phyloP scores from a whole-genome alignment of 2,797 vertebrate species.

The Cephalopachus bancanus region DNA sequence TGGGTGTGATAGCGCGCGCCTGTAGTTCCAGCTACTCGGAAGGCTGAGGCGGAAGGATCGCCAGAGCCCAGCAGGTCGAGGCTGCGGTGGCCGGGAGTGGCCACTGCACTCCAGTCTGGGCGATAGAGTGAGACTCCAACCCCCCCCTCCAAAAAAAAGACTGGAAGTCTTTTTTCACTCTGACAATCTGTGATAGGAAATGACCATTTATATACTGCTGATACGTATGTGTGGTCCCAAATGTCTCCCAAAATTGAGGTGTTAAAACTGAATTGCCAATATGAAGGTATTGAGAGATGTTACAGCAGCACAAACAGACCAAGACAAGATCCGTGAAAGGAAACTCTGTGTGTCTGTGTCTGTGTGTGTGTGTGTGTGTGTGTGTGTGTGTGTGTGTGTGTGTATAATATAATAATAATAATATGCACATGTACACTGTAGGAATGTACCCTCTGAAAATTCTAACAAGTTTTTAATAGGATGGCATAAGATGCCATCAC shows the following conservation, averaged over 20 bases:
- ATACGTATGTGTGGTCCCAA: not conserved
- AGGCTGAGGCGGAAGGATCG: too few relatives aligned
- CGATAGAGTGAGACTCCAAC: too few relatives aligned
- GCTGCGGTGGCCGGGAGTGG: too few relatives aligned
- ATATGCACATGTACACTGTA: not conserved
- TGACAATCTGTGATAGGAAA: not conserved
- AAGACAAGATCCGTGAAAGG: not conserved
- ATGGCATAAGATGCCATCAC: not conserved
- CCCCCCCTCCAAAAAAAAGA: not conserved
- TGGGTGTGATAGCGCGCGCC: too few relatives aligned
- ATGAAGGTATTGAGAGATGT: not conserved
- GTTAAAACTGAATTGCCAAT: not conserved
- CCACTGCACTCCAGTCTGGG: too few relatives aligned
- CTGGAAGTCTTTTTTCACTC: not conserved
- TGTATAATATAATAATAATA: too few relatives aligned
- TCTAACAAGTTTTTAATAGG: not conserved
- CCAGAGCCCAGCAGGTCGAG: too few relatives aligned
- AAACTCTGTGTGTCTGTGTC: not conserved
- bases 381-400: not conserved
- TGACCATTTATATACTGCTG: rapidly evolving
- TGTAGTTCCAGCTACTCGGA: too few relatives aligned
- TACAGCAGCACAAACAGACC: not conserved
- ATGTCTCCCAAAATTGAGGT: too few relatives aligned
- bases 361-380: not conserved
- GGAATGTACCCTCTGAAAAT: not conserved